These are phyloP conservation scores for Pithys albifrons DNA, from an alignment of 2,113 vertebrate genomes.

Conservation along the genomic window DNA sequence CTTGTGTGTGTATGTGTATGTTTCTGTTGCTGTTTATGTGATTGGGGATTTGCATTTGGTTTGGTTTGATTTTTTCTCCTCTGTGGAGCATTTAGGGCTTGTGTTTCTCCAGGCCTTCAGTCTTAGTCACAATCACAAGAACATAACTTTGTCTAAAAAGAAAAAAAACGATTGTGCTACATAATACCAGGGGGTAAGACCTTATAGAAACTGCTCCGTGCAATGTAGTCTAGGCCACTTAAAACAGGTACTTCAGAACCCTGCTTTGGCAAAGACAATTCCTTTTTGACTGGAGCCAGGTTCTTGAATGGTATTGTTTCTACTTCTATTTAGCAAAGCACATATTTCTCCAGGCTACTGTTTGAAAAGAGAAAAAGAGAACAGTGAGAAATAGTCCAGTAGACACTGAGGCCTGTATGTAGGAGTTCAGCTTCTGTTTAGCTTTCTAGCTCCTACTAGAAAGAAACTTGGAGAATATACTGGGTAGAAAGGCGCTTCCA, in stretches of 20 bases:
- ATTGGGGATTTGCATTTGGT: background rate
- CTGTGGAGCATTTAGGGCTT: background rate
- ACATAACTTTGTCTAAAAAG: background rate
- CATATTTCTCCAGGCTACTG: background rate
- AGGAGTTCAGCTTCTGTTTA: background rate
- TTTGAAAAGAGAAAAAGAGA: background rate
- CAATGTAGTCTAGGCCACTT: background rate
- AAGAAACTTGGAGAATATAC: background rate
- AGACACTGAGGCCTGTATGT: background rate
- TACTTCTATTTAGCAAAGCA: background rate
- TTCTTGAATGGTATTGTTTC: background rate
- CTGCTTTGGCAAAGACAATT: background rate
- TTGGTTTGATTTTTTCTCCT: background rate
- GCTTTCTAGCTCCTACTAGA: background rate
- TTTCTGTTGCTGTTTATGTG: background rate
- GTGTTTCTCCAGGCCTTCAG: background rate
- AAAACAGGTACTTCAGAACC: background rate
- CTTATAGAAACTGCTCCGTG: background rate
- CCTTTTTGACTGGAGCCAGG: background rate
- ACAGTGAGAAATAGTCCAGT: background rate
- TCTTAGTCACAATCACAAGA: rapidly evolving
- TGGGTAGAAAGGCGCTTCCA: background rate
- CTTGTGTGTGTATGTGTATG: background rate
- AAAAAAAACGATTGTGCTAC: background rate
- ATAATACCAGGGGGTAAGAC: background rate